Base-by-base conservation (phyloP, 1,140 invertebrate species). In the Hormaphis cornu region DNA sequence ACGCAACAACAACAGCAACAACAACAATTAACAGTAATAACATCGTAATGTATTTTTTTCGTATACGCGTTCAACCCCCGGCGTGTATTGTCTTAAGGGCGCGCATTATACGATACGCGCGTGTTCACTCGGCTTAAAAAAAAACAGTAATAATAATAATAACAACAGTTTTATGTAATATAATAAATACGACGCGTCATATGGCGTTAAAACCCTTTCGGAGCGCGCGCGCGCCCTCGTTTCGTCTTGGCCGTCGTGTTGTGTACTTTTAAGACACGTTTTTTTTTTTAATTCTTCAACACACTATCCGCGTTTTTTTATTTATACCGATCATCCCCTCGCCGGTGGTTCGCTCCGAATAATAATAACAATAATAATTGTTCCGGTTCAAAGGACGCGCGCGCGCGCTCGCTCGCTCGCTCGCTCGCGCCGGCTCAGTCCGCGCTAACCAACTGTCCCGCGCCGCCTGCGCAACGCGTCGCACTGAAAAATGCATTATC, bases 391-490 rank as follows among this genome's bases (percentile, higher is more conserved):
- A 63, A 63, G 40, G 59, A 63, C 14, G 42, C 30, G 53, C 42
- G 26, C 59, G 59, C 59, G n/a, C n/a, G n/a, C n/a, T n/a, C n/a
- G n/a, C n/a, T n/a, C n/a, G n/a, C n/a, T n/a, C n/a, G n/a, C n/a
- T n/a, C n/a, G n/a, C n/a, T n/a, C n/a, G n/a, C n/a, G n/a, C n/a
- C n/a, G n/a, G n/a, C n/a, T n/a, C n/a, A n/a, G n/a, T n/a, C n/a
- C n/a, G n/a, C n/a, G 59, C 59, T 63, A 63, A 26, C 59, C 59
- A 63, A 63, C 59, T 63, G 59, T 63, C 59, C 42, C 40, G 35
- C 9, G 42, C 5, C 37, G 37, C 7, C 37, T n/a, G n/a, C 52
- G 28, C 22, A 33, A 14, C 52, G 30, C 44, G 8, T 24, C 44
- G 44, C 24, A 12, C 9, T 3, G 8, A 52, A n/a, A 28, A 6